These are phyloP conservation scores for Alaudala cheleensis DNA, from an alignment of 2,113 vertebrate species.

Conservation along the genomic window DNA sequence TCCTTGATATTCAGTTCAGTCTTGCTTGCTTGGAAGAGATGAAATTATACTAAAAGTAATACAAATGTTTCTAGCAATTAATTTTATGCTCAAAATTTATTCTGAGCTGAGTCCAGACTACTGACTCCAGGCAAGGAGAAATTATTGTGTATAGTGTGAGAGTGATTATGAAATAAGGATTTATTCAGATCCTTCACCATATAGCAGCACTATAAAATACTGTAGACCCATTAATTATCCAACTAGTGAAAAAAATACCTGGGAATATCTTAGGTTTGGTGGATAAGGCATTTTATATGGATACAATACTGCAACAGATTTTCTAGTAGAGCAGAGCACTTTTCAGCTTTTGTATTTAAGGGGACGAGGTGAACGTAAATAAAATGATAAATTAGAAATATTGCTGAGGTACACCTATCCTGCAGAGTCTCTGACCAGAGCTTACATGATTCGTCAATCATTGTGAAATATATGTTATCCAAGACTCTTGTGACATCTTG, in stretches of 20 bases:
- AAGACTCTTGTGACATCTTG: background rate
- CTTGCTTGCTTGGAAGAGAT: background rate
- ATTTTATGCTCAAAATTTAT: background rate
- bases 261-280: background rate
- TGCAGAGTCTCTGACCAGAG: background rate
- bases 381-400: background rate
- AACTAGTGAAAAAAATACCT: background rate
- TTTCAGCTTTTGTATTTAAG: background rate
- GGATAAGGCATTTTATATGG: background rate
- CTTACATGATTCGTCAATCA: background rate
- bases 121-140: background rate
- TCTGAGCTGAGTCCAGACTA: background rate
- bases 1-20: background rate
- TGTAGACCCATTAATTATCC: background rate
- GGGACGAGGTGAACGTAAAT: accelerated
- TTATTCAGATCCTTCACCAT: background rate
- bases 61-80: background rate
- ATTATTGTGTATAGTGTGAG: background rate
- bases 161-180: background rate
- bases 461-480: background rate
- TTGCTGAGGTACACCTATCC: background rate
- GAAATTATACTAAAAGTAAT: background rate
- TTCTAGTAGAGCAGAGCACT: background rate
- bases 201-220: background rate
- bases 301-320: background rate